Base-by-base conservation (phyloP, 92 coral and sea anemone species). In the Scolanthus callimorphus region DNA sequence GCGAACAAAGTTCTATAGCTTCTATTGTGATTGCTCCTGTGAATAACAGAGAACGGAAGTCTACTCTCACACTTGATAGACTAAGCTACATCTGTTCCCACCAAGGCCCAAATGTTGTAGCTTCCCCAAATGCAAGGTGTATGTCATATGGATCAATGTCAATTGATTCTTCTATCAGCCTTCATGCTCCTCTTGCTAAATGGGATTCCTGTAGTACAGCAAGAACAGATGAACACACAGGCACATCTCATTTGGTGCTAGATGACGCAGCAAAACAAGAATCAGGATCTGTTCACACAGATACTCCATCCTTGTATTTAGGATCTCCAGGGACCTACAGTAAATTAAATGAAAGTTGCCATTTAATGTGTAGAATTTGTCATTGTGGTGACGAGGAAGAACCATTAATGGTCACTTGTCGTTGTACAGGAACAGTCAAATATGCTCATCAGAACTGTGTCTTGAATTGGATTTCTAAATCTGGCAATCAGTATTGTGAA, bases 401-500 rank as follows among this genome's bases (percentile, higher is more conserved):
- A 51, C 89, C 67, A 24, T 80, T 92, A n/a, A 83, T 87, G 63
- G 67, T 71, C 41, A 83, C 95, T 4, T 92, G 98, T 51, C 76
- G 73, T 11, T 92, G 98, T 55, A 82, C 85, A 34, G 98, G 98
- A 37, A 88, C 98, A 29, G 98, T 92, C 9, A 89, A 82, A 63
- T 74, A 83, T 69, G 89, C 96, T 3, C 98, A 92, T 51, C 88
- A 85, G 61, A 84, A 84, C 39, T 92, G 98, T 69, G 68, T 92
- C 23, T 69, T 92, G 23, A 70, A 76, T 57, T 92, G 98, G 98
- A 89, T 92, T 64, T 88, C 95, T 13, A 88, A 84, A 62, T 92
- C 98, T 43, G 98, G 98, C 17, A 80, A 82, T 63, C 84, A 80
- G 37, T 71, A 59, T 27, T 92, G 98, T 67, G 98, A 92, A 63